Evolutionary conservation across 2,797 vertebrate genomes (phyloP), one percentile per base, ranked within the genome.

Genomic region (Clarias pachynema): DNA sequence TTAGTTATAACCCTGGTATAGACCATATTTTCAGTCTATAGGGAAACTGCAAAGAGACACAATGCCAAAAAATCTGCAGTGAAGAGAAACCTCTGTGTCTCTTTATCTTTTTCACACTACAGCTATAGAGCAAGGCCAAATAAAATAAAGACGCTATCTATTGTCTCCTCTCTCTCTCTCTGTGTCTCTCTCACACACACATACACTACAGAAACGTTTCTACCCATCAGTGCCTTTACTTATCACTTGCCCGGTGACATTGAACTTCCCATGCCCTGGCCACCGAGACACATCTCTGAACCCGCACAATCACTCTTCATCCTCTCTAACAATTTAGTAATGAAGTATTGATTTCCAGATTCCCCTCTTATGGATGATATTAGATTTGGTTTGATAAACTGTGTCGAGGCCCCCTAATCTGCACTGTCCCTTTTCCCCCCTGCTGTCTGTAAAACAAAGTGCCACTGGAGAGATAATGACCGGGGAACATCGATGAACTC

Each of bases 341-440:
- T 98, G 98, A 99, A 99, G 97, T 99, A 99, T 99, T 97, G 98
- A 99, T 99, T 99, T 98, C 96, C 96, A 96, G 95, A 98, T 98
- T 98, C 96, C 93, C 96, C 96, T 96, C 97, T 97, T 98, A 97
- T 97, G 96, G 97, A 97, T 95, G 93, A 97, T 97, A 97, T 97
- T 98, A 98, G 97, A 97, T 98, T 98, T 97, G 96, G 96, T 97
- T 97, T 98, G 98, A 99, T 98, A 98, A 98, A 99, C 97, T 97
- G 97, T 97, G 94, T 93, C 84, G 85, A 92, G 94, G 95, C 95
- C 95, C 96, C 92, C 93, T 95, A 89, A 88, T 95, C 95, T 95
- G 93, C 90, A 59, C 89, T 92, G 95, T 92, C 95, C 94, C 95
- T 95, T 94, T 94, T 86, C 82, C 80, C 85, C 94, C 93, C 90